Evolutionary conservation across 2,888 invertebrate species (phyloP), one percentile per base, ranked within the genome.

Genomic region (Myathropa florea): DNA sequence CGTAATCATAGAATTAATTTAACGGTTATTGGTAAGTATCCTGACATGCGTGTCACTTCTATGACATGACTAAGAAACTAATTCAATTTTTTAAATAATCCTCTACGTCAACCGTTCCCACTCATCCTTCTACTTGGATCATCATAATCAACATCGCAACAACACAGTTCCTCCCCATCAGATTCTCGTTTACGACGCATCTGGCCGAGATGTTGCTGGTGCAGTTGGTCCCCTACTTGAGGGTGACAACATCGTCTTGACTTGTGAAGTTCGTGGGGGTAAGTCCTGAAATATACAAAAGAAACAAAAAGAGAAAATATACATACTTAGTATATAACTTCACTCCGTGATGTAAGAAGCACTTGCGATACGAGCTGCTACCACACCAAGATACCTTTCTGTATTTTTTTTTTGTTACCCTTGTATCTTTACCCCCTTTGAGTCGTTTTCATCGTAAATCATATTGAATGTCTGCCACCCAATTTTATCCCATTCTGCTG

Each of bases 221-320:
- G 95, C 96, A 55, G 95, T 96, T 64, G 97, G 97, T 14, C 97
- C 97, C 61, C 94, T 97, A 90, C 95, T 96, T 90, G 97, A 97
- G 93, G 96, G 96, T 36, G 94, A 96, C 86, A 96, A 96, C 89
- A 94, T 97, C 89, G 95, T 96, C 39, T 93, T 98, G 85, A 96
- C 96, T 87, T 97, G 97, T 91, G 96, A 97, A 94, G 97, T 97
- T 82, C 94, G 96, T 90, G 97, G 97, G 89, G 97, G 97, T 97
- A 94, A 96, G 95, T 93, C 88, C 89, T 36, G 24, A 60, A 28
- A 59, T 55, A 76, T 39, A 79, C 59, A 57, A 68, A 65, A 53
- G 75, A 65, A 53, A 61, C 36, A 68, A 53, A 64, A 68, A 33
- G 30, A 64, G 36, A 57, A 26, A 59, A 28, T 65, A 80, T 46